phyloP scores from a whole-genome alignment of 2,113 vertebrate species.

The Lagenorhynchus albirostris region DNA sequence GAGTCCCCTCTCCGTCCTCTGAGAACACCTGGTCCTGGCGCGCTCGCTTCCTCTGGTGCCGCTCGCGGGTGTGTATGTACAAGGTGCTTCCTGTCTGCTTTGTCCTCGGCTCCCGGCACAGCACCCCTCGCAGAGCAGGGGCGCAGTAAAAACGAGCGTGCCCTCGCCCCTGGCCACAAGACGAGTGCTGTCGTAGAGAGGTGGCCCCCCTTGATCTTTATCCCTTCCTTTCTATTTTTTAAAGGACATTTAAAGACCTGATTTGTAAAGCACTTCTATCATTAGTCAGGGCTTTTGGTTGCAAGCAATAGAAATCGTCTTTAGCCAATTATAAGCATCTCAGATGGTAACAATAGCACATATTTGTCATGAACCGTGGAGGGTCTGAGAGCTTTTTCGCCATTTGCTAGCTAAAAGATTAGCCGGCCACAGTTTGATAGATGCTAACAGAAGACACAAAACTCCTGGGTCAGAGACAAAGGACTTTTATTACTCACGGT shows the following conservation, averaged over 20 bases:
- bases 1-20: not conserved
- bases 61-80: accelerated
- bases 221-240: not conserved
- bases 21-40: not conserved
- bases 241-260: not conserved
- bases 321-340: not conserved
- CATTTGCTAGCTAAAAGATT: not conserved
- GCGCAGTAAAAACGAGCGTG: not conserved
- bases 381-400: not conserved
- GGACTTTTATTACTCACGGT: not conserved
- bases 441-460: not conserved
- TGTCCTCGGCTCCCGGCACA: not conserved
- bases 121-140: not conserved
- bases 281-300: not conserved
- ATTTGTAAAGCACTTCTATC: not conserved
- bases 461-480: not conserved
- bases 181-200: not conserved
- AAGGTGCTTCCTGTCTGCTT: not conserved
- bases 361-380: not conserved
- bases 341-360: not conserved
- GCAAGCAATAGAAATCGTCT: not conserved
- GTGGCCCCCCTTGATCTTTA: not conserved
- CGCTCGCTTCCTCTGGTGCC: not conserved
- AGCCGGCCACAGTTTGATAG: not conserved
- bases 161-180: not conserved